Conservation (phyloP, 2,797 vertebrate species). For the Lacerta bilineata region DNA sequence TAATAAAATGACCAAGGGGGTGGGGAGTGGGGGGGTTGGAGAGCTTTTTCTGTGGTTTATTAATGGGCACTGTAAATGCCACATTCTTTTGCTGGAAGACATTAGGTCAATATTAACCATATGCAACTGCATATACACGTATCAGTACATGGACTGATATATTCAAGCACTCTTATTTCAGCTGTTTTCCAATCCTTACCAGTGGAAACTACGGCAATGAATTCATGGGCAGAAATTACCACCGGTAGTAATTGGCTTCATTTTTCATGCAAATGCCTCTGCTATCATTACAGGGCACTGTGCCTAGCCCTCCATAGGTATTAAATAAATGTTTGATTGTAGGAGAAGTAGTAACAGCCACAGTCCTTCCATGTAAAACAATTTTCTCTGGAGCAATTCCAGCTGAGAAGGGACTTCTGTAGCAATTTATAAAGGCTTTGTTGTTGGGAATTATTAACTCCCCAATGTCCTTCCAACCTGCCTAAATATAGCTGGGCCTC, state of each 20-base stretch:
- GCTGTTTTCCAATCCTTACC: constrained; percentile 2
- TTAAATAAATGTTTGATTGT: constrained; percentile 37
- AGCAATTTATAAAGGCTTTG: neutral
- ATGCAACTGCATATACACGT: neutral
- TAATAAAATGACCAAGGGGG: constrained; percentile 1
- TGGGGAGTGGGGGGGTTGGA: no score
- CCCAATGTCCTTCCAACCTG: neutral
- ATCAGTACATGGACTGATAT: neutral
- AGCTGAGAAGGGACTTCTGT: constrained; percentile 12
- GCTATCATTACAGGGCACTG: neutral
- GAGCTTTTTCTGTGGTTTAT: neutral
- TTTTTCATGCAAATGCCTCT: constrained; percentile 24
- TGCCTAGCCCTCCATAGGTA: neutral
- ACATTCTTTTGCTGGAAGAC: neutral
- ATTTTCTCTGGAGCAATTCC: neutral
- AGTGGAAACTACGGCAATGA: neutral
- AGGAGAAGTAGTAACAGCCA: neutral
- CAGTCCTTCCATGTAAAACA: neutral
- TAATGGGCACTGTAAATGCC: neutral
- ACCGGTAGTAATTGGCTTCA: constrained; percentile 21
- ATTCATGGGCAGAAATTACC: constrained; percentile 28
- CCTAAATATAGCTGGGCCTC: neutral
- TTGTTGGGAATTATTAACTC: neutral
- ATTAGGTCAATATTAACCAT: neutral
- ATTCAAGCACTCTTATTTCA: neutral